Evolutionary conservation across 2,888 invertebrate genomes (phyloP).

Genomic region (Rhynchonema sp.): DNA sequence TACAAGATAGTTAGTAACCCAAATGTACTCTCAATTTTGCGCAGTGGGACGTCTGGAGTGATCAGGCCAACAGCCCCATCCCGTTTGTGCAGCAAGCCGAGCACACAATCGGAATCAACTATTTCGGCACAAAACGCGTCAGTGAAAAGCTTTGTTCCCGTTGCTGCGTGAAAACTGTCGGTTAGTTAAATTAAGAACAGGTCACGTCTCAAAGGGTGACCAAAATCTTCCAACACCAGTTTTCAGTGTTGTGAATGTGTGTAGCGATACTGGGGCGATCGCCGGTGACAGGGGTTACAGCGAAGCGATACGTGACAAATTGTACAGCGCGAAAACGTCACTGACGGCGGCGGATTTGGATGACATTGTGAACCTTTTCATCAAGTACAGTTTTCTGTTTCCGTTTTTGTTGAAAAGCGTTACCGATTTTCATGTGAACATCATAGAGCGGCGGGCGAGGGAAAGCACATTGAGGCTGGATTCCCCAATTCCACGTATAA

Average conservation of each 20-base stretch:
- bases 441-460: constrained; percentile 9
- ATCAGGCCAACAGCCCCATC: constrained; percentile 36
- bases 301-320: too few relatives aligned
- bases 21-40: too few relatives aligned
- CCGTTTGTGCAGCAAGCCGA: constrained; percentile 48
- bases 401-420: neutral
- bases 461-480: constrained; percentile 26
- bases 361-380: constrained; percentile 9
- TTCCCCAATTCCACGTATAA: constrained; percentile 48
- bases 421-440: neutral
- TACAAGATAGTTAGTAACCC: too few relatives aligned
- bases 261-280: constrained; percentile 48
- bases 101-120: constrained; percentile 49
- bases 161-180: constrained; percentile 47
- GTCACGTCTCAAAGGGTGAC: too few relatives aligned
- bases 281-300: constrained; percentile 30
- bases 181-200: too few relatives aligned
- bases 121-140: constrained; percentile 43
- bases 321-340: constrained; percentile 34
- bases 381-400: neutral
- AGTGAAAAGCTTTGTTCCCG: constrained; percentile 52
- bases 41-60: too few relatives aligned
- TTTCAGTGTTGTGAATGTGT: constrained; percentile 48
- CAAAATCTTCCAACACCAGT: neutral
- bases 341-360: constrained; percentile 44